Evolutionary conservation across 2,113 vertebrate genomes (phyloP).

Genomic region (Lampris incognitus): DNA sequence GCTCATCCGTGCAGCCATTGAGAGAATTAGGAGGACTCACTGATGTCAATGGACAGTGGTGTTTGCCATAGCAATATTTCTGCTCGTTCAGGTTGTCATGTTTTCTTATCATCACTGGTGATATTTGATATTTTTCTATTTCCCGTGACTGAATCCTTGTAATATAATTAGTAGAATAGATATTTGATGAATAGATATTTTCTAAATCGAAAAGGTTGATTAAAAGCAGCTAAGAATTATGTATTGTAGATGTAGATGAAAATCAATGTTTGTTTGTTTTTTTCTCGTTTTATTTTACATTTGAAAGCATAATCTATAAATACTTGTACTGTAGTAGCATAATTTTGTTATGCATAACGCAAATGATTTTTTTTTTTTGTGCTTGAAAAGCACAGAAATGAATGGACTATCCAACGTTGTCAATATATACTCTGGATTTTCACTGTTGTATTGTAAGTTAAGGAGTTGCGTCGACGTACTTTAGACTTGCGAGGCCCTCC

Average conservation of each 20-base stretch:
- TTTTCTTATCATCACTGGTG: conserved; percentile 84
- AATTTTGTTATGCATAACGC: conserved; percentile 75
- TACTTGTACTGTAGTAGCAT: conserved; percentile 76
- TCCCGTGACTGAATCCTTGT: conserved; percentile 81
- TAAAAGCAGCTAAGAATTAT: conserved; percentile 76
- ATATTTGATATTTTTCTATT: conserved; percentile 88
- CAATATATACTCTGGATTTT: conserved; percentile 73
- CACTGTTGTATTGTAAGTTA: conserved; percentile 73
- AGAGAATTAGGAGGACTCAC: conserved; percentile 55
- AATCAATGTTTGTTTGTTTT: conserved; percentile 76
- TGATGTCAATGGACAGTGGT: conserved; percentile 78
- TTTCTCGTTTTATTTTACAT: conserved; percentile 70
- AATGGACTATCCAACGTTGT: conserved; percentile 71
- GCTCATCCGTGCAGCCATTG: conserved; percentile 51
- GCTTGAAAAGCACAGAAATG: conserved; percentile 65
- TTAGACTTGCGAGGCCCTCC: conserved; percentile 65
- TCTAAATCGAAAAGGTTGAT: conserved; percentile 77
- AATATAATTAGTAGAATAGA: conserved; percentile 83
- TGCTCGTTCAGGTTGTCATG: conserved; percentile 83
- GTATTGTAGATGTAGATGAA: conserved; percentile 80
- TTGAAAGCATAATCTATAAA: conserved; percentile 76
- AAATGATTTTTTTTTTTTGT: conserved; percentile 50
- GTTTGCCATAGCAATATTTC: conserved; percentile 85
- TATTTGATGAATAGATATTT: conserved; percentile 87
- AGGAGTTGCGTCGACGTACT: conserved; percentile 67